Evolutionary conservation across 1,140 invertebrate genomes (phyloP), one percentile per base, ranked within the genome.

Genomic region (Drosophila pandora): DNA sequence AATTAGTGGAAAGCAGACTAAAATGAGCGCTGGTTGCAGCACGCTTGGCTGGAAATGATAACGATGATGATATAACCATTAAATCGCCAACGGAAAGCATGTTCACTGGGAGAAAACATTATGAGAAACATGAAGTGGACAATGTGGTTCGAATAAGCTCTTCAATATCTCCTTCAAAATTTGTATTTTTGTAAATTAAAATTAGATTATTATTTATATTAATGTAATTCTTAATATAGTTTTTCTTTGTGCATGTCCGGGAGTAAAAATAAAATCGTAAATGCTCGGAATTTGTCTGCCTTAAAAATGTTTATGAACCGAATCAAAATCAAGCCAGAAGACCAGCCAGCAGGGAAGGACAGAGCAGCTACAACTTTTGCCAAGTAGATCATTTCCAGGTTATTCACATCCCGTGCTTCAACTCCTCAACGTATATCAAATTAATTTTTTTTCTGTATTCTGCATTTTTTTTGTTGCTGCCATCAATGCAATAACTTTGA

Each of bases 401-500:
- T 70, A 70, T 69, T 70, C 52, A 48, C 49, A 47, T 37, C 39
- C 13, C 43, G 7, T 8, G 22, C 7, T 17, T 9, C 12, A 2
- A 22, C 57, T 50, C 48, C 25, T 21, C 25, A n/a, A 32, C 22
- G 41, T 55, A 72, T 73, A 73, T 73, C 69, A 73, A 73, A 73
- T 73, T 73, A 73, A 75, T 75, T 74, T 71, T 37, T 28, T 10
- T 37, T 12, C 2, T 17, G 17, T 17, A 17, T 2, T 0, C 9
- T 25, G 4, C 5, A 1, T 5, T 25, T 25, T 25, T 28, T 28
- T 28, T 28, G 5, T 28, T 28, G 25, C 21, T 21, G 17, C 68
- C 47, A 17, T 48, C 70, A 53, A 60, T 69, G 65, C 34, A 71
- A 71, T 60, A 71, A 72, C 71, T 75, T 75, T 75, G 60, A 63